Percentiles rank a stretch among this genome's conserved stretches.
Evolutionary conservation across 2,113 vertebrate species (phyloP).

Genomic region (Desmodus rotundus): DNA sequence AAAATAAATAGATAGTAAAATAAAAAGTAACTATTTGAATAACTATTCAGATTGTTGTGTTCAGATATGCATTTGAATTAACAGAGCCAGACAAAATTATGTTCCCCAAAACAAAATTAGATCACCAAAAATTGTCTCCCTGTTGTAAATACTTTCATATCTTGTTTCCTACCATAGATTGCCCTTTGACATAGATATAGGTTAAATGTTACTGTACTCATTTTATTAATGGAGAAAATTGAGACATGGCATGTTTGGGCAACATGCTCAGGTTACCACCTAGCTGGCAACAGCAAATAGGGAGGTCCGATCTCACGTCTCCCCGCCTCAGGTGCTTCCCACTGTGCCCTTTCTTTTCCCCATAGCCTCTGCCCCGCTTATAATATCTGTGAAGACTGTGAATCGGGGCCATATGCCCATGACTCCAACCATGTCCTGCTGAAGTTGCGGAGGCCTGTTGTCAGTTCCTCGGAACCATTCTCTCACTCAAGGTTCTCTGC

Average conservation of each 20-base stretch:
- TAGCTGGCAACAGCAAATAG: neutral
- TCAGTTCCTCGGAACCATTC: conserved; percentile 52
- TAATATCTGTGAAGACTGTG: conserved; percentile 90
- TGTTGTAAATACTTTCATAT: neutral
- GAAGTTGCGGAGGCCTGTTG: conserved; percentile 88
- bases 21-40: neutral
- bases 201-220: neutral
- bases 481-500: conserved; percentile 43
- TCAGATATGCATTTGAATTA: neutral
- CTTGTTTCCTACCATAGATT: neutral
- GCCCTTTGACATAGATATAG: neutral
- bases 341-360: neutral
- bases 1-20: no score
- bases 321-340: neutral
- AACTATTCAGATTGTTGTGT: neutral
- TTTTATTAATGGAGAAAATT: neutral
- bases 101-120: neutral
- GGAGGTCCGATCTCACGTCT: neutral
- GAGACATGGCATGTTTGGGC: neutral
- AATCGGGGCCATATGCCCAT: conserved; percentile 89
- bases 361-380: conserved; percentile 92
- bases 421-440: conserved; percentile 91
- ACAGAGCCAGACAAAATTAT: neutral
- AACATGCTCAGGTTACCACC: neutral
- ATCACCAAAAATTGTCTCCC: neutral